Evolutionary conservation across 2,113 vertebrate genomes (phyloP).

Genomic region (Phodopus roborovskii): DNA sequence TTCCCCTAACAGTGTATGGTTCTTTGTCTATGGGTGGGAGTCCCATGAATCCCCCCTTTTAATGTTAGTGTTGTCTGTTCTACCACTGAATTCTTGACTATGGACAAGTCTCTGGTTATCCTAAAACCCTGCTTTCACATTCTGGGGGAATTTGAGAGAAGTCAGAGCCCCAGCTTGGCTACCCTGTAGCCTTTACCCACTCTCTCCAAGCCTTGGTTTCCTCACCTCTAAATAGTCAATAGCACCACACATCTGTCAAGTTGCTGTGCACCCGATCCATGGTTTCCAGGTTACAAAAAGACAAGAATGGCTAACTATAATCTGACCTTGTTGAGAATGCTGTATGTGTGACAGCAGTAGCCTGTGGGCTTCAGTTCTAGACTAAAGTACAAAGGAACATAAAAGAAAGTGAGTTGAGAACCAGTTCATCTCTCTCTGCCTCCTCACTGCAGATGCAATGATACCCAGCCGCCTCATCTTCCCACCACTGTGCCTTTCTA

Average conservation of each 20-base stretch:
- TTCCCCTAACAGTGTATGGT: not conserved
- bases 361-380: not conserved
- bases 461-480: too few species aligned
- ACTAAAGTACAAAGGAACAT: not conserved
- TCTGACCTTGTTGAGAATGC: not conserved
- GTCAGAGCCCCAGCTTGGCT: not conserved
- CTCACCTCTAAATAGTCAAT: not conserved
- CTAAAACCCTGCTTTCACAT: not conserved
- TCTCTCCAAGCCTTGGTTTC: not conserved
- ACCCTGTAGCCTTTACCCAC: too few species aligned
- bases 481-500: not conserved
- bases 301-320: not conserved
- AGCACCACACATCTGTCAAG: not conserved
- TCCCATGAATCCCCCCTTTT: not conserved
- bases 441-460: not conserved
- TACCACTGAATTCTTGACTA: not conserved
- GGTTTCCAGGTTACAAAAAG: not conserved
- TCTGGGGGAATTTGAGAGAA: not conserved
- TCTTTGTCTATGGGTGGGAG: not conserved
- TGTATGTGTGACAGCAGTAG: not conserved
- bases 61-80: not conserved
- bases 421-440: not conserved
- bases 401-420: not conserved
- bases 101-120: not conserved
- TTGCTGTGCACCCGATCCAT: rapidly evolving